A percentile compares a stretch with the other conserved stretches of the same genome.
phyloP scores from a whole-genome alignment of 2,888 invertebrate species.

The Ligdia adustata region DNA sequence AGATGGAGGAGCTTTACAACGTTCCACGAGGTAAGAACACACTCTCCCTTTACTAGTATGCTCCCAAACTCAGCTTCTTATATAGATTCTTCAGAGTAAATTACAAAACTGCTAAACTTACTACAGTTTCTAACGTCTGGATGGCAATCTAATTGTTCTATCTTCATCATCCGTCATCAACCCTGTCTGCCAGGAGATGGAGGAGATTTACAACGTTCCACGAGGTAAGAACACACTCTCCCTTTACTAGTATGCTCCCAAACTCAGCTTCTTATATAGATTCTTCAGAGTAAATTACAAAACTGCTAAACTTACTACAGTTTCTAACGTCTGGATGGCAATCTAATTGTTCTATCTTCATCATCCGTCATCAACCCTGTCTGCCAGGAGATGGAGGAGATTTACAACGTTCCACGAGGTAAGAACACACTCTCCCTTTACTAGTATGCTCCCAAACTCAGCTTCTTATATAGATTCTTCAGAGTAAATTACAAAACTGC shows the following conservation, averaged over 20 bases:
- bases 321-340: slow-evolving; percentile 86
- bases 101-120: no score
- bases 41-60: no score
- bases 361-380: slow-evolving; percentile 89
- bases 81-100: no score
- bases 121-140: slow-evolving; percentile 83
- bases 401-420: slow-evolving; percentile 85
- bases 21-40: slow-evolving; percentile 83
- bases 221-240: slow-evolving; percentile 80
- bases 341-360: slow-evolving; percentile 87
- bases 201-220: slow-evolving; percentile 85
- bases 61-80: no score
- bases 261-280: no score
- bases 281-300: no score
- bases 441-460: no score
- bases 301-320: slow-evolving; percentile 78
- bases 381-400: slow-evolving; percentile 87
- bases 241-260: no score
- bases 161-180: slow-evolving; percentile 88
- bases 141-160: slow-evolving; percentile 87
- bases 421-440: no score
- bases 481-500: no score
- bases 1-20: slow-evolving; percentile 86
- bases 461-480: no score
- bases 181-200: slow-evolving; percentile 88